phyloP scores from a whole-genome alignment of 2,797 vertebrate genomes.

The Amniataba percoides region DNA sequence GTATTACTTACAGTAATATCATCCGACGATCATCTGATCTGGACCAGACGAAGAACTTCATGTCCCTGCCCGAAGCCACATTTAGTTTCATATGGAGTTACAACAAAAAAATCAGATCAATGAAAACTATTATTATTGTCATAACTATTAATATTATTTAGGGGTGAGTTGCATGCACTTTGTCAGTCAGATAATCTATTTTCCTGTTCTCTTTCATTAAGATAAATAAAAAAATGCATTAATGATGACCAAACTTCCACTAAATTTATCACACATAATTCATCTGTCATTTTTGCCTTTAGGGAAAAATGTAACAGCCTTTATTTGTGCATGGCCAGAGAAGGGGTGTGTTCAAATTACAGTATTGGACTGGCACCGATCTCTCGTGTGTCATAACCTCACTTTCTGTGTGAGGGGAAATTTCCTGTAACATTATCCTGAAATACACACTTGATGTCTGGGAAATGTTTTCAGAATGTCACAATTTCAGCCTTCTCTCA shows the following conservation, averaged over 20 bases:
- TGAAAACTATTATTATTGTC: constrained; percentile 29
- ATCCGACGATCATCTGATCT: not conserved
- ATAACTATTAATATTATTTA: constrained; percentile 2
- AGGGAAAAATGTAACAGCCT: constrained; percentile 47
- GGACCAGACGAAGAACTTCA: not conserved
- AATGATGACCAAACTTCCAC: constrained; percentile 17
- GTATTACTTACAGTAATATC: not conserved
- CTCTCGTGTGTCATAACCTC: constrained; percentile 73
- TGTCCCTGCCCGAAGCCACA: constrained; percentile 20
- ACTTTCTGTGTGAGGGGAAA: constrained; percentile 69
- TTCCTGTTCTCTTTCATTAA: constrained; percentile 28
- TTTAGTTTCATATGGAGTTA: constrained; percentile 3
- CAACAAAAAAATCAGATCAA: constrained; percentile 23
- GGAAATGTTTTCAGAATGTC: constrained; percentile 71
- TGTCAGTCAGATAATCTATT: constrained; percentile 6
- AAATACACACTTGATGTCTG: constrained; percentile 70
- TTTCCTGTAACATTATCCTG: constrained; percentile 76
- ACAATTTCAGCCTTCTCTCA: constrained; percentile 54
- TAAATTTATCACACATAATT: constrained; percentile 39
- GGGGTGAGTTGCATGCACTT: constrained; percentile 1
- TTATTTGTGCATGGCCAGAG: constrained; percentile 35
- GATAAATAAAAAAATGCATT: constrained; percentile 22
- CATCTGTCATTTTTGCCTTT: constrained; percentile 42
- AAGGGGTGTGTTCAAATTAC: constrained; percentile 61
- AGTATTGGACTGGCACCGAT: constrained; percentile 63